Evolutionary conservation across 1,140 invertebrate genomes (phyloP).

Genomic region (Brachionus paranguensis): DNA sequence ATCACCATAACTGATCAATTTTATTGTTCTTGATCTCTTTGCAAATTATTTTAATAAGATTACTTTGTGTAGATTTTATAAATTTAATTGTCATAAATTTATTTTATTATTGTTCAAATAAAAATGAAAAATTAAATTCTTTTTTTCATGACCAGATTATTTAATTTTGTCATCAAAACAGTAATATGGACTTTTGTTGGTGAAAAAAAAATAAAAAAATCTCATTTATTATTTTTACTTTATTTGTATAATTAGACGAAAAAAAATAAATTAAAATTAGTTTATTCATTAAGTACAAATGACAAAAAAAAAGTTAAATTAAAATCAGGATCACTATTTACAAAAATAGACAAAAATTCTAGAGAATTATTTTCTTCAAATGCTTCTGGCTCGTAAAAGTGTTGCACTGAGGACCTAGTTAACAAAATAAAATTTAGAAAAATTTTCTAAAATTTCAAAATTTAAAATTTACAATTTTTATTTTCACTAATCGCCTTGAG

Average conservation of each 20-base stretch:
- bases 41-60: too few species aligned
- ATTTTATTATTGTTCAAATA: too few species aligned
- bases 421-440: not conserved
- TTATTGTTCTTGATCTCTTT: too few species aligned
- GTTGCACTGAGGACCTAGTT: not conserved
- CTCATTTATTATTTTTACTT: too few species aligned
- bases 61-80: too few species aligned
- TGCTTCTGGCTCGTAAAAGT: not conserved
- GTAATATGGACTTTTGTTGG: too few species aligned
- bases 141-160: too few species aligned
- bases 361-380: constrained; percentile 21
- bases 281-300: not conserved
- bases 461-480: not conserved
- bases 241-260: not conserved
- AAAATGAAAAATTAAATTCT: too few species aligned
- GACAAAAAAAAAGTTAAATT: constrained; percentile 19
- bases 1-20: too few species aligned
- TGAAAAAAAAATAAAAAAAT: too few species aligned
- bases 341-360: not conserved
- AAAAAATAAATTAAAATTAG: not conserved
- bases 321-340: not conserved
- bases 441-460: not conserved
- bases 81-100: too few species aligned
- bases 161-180: too few species aligned
- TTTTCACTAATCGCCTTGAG: not conserved